Conservation (phyloP, 1,140 invertebrate species). For the Phthorimaea operculella region DNA sequence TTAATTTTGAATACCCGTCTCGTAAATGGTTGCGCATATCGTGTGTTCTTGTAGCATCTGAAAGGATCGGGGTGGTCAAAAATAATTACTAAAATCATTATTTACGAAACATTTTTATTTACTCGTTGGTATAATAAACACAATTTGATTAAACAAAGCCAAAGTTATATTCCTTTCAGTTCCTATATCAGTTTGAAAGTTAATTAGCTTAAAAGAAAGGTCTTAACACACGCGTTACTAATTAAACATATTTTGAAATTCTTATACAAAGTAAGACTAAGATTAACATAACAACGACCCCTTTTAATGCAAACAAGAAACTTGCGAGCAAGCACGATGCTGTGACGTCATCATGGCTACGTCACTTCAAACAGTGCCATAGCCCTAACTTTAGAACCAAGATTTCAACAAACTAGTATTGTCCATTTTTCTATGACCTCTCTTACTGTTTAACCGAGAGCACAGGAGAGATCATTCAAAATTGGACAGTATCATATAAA, state of each 20-base stretch:
- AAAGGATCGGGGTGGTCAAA: conserved; percentile 53
- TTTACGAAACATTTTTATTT: conserved; percentile 65
- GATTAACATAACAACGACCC: conserved; percentile 61
- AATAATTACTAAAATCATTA: conserved; percentile 65
- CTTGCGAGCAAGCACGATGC: conserved; percentile 5
- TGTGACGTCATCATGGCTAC: conserved; percentile 9
- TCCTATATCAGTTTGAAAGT: conserved; percentile 45
- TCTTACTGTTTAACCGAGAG: no score
- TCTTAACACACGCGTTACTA: conserved; percentile 49
- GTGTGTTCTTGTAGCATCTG: conserved; percentile 56
- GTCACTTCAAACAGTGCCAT: background rate
- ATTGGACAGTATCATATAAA: no score
- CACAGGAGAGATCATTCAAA: no score
- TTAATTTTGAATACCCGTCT: conserved; percentile 54
- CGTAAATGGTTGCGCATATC: conserved; percentile 17
- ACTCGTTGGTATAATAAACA: conserved; percentile 63
- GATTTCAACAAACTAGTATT: no score
- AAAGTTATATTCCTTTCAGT: conserved; percentile 46
- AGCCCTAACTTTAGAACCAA: no score
- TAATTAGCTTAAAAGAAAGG: conserved; percentile 51
- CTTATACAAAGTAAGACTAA: conserved; percentile 52
- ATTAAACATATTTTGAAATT: conserved; percentile 47
- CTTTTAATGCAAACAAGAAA: conserved; percentile 41
- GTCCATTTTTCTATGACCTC: no score
- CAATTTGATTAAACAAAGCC: conserved; percentile 63